A percentile compares a stretch with the other conserved stretches of the same genome.
Conservation (phyloP, 1,140 invertebrate species). For the Leptonema lineaticorne region DNA sequence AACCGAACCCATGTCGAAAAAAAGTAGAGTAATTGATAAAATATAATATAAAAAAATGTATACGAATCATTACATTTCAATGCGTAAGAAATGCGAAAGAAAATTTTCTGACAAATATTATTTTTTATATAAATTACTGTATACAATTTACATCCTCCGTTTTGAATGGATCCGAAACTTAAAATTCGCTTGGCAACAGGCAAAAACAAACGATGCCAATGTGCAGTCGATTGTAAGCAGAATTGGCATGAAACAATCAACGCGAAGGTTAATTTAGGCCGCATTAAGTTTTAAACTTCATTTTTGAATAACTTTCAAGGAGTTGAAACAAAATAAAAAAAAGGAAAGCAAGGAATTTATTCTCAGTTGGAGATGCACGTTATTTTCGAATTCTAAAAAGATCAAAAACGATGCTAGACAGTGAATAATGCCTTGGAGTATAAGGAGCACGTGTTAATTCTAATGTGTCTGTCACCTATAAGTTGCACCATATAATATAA, state of each 20-base stretch:
- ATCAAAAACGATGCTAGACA: neutral
- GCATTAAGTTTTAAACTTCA: constrained; percentile 1
- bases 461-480: neutral
- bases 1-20: neutral
- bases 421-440: neutral
- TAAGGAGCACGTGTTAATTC: neutral
- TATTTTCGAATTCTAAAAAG: constrained; percentile 3
- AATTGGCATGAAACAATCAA: constrained; percentile 1
- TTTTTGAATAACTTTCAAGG: neutral
- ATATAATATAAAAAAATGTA: too few relatives aligned
- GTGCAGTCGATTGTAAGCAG: constrained; percentile 7
- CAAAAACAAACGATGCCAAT: constrained; percentile 5
- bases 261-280: neutral
- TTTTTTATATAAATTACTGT: too few relatives aligned
- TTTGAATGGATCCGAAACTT: neutral
- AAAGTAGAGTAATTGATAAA: neutral
- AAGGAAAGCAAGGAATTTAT: neutral
- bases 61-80: too few relatives aligned
- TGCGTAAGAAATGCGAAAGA: too few relatives aligned
- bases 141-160: too few relatives aligned
- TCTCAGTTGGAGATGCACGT: constrained; percentile 1
- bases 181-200: neutral
- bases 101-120: too few relatives aligned
- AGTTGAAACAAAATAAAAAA: neutral
- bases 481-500: too few relatives aligned